A percentile compares a stretch with the other conserved stretches of the same genome.
phyloP scores from a whole-genome alignment of 1,140 invertebrate species.

The Dendroctonus ponderosae region DNA sequence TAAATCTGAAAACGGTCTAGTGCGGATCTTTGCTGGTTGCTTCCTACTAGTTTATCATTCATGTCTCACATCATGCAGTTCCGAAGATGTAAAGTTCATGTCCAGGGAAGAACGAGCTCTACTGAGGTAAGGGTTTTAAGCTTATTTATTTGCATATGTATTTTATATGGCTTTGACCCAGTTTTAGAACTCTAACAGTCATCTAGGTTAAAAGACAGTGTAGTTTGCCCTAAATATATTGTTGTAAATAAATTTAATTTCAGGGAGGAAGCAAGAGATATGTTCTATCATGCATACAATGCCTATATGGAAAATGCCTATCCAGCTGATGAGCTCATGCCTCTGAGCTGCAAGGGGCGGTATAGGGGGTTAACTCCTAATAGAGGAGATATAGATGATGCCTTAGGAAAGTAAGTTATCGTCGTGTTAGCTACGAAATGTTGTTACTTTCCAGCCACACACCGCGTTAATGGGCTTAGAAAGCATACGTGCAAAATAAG shows the following conservation, averaged over 20 bases:
- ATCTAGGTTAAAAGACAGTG: not conserved
- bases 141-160: not conserved
- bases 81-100: slow-evolving; percentile 36
- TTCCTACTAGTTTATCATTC: slow-evolving; percentile 23
- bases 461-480: too few species aligned
- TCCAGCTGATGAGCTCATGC: slow-evolving; percentile 98
- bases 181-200: slow-evolving; percentile 1
- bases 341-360: slow-evolving; percentile 89
- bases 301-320: slow-evolving; percentile 97
- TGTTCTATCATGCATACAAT: slow-evolving; percentile 98
- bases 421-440: not conserved
- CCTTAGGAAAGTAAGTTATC: slow-evolving; percentile 89
- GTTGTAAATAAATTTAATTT: slow-evolving; percentile 1
- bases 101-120: slow-evolving; percentile 32
- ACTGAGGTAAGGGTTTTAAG: slow-evolving; percentile 32
- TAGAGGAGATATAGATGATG: slow-evolving; percentile 94
- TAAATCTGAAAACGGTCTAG: slow-evolving; percentile 15
- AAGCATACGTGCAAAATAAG: too few species aligned
- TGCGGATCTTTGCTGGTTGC: slow-evolving; percentile 22
- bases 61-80: slow-evolving; percentile 25
- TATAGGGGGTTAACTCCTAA: slow-evolving; percentile 82
- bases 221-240: not conserved
- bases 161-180: not conserved
- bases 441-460: too few species aligned
- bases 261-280: slow-evolving; percentile 84